These are phyloP conservation scores for Andrena haemorrhoa DNA, from an alignment of 2,888 invertebrate species.

Conservation along the genomic window DNA sequence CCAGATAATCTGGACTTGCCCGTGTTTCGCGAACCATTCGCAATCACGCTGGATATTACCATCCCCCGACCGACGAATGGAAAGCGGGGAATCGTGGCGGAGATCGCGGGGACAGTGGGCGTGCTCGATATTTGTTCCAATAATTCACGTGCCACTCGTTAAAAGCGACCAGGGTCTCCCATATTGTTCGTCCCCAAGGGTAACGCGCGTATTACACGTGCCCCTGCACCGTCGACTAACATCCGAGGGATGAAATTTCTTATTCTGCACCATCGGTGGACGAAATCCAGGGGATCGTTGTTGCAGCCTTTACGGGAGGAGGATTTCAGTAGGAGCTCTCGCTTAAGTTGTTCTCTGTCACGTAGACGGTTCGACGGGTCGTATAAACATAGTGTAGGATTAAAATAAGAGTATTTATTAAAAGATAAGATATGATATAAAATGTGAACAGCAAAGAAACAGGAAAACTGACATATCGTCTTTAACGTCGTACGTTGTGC, in stretches of 20 bases:
- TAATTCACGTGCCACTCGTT: conserved; percentile 4
- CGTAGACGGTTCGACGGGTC: conserved; percentile 50
- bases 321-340: conserved; percentile 33
- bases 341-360: conserved; percentile 55
- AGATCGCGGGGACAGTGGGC: not conserved
- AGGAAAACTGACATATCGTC: too few species aligned
- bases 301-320: not conserved
- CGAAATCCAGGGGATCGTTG: not conserved
- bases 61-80: not conserved
- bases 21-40: too few species aligned
- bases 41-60: not conserved
- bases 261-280: not conserved
- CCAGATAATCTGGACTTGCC: not conserved
- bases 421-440: too few species aligned
- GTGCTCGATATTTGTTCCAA: not conserved
- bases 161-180: not conserved
- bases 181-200: not conserved
- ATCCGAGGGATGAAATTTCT: not conserved
- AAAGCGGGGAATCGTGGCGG: not conserved
- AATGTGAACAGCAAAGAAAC: too few species aligned
- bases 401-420: too few species aligned
- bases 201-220: not conserved
- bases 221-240: not conserved
- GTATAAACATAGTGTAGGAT: conserved; percentile 46
- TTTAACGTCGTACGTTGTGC: too few species aligned